Conservation (phyloP, 2,888 invertebrate genomes). For the Iselma pallidipennis region DNA sequence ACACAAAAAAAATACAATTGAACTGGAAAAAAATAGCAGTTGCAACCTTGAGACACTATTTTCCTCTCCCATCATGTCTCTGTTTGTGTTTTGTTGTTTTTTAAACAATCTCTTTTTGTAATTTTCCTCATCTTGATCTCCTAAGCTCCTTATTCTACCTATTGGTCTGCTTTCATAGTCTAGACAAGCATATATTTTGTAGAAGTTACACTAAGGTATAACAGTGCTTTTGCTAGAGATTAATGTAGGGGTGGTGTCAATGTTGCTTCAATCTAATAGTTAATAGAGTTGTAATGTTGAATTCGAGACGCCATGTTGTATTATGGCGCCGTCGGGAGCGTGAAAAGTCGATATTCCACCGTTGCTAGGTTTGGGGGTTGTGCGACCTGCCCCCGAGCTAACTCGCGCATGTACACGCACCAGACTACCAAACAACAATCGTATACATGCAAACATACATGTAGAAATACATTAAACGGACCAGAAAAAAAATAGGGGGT, state of each 20-base stretch:
- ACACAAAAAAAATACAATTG: not conserved
- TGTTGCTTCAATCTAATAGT: not conserved
- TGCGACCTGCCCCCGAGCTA: conserved; percentile 39
- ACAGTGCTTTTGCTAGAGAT: no score
- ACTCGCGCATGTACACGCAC: conserved; percentile 44
- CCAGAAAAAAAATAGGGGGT: not conserved
- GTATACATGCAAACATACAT: no score
- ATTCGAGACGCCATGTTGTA: conserved; percentile 39
- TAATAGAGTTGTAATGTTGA: conserved; percentile 19
- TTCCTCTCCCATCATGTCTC: no score
- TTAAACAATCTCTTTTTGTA: not conserved
- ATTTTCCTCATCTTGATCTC: no score
- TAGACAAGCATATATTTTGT: no score
- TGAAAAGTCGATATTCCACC: conserved; percentile 47
- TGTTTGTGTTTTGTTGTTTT: not conserved
- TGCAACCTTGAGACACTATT: not conserved
- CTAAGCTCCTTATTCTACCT: no score
- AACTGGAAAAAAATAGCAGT: not conserved
- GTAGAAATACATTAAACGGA: not conserved
- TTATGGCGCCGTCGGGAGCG: conserved; percentile 39
- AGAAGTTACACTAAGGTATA: no score
- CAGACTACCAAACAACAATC: no score
- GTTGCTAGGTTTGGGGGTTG: conserved; percentile 45
- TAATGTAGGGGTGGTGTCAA: not conserved
- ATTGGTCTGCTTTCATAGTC: no score